Base-by-base conservation (phyloP, 1,140 invertebrate genomes). In the Teleogryllus occipitalis region DNA sequence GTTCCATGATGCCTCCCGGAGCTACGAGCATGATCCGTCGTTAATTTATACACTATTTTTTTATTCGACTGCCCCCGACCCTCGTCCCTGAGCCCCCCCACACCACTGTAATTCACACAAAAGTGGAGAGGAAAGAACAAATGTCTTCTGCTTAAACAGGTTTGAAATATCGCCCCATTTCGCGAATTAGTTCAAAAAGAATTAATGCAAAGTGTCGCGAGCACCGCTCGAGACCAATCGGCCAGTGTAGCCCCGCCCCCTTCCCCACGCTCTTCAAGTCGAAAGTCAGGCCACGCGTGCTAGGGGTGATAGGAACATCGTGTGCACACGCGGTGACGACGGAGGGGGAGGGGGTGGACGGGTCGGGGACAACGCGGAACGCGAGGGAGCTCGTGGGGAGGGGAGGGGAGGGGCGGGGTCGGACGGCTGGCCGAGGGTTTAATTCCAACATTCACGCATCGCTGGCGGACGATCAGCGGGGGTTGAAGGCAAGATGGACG, bases 151-250 rank as follows among this genome's bases (percentile, higher is more conserved):
- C 54, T 65, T 65, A 65, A 65, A 65, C 54, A 65, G 54, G 10
- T 65, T 65, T 65, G 54, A 65, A 65, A 65, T 65, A 65, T 65
- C 54, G 18, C 54, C 54, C 54, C 54, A 65, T 65, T 65, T 65
- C 54, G 54, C 54, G 54, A 65, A 65, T 65, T 65, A 65, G 54
- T 65, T 65, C 54, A 65, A 18, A 65, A 65, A 65, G 54, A 65
- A 65, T 65, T 65, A 10, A 65, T 65, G 54, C 54, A 65, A 65
- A 65, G 54, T 65, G 54, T 65, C 18, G 54, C 54, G 54, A 65
- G 54, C 10, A 14, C 54, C 54, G 54, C 10, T 39, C 27, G 27
- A 10, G 18, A 18, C 54, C 54, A 65, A 65, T 65, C 54, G 18
- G 10, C 10, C 10, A 65, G 54, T 65, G 54, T 65, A 18, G 54